Conservation (phyloP, 2,797 vertebrate species). For the Halcyon chelicuti region DNA sequence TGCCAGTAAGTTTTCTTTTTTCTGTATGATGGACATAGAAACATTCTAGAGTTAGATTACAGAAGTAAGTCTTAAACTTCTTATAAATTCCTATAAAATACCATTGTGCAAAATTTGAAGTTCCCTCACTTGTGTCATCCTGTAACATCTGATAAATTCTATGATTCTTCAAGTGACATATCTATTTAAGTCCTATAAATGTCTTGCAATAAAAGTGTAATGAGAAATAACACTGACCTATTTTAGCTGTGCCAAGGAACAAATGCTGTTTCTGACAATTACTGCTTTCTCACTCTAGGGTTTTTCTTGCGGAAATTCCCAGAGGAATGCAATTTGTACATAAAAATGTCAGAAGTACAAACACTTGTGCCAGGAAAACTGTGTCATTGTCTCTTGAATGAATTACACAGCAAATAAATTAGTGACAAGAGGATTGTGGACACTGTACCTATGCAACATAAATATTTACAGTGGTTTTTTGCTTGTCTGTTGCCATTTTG, state of each 20-base stretch:
- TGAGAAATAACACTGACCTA: background rate
- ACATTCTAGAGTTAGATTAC: background rate
- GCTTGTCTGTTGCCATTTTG: background rate
- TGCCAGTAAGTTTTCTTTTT: slow-evolving; percentile 84
- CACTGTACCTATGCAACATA: background rate
- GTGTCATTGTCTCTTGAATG: background rate
- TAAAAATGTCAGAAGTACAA: background rate
- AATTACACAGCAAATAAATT: background rate
- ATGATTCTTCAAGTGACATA: background rate
- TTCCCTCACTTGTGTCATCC: background rate
- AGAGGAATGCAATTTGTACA: background rate
- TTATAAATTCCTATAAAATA: background rate
- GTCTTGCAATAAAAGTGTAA: background rate
- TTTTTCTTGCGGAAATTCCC: slow-evolving; percentile 19
- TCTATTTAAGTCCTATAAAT: background rate
- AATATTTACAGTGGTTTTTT: background rate
- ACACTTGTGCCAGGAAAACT: background rate
- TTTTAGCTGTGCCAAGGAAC: slow-evolving; percentile 41
- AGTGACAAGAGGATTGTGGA: background rate
- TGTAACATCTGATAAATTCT: background rate
- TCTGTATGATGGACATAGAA: background rate
- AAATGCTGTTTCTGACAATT: slow-evolving; percentile 44
- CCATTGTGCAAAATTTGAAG: background rate
- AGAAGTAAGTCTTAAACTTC: background rate
- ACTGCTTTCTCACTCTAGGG: background rate